These are phyloP conservation scores for Hydractinia symbiolongicarpus DNA, from an alignment of 30 jellyfish, hydroid and myxozoan genomes.

Conservation along the genomic window DNA sequence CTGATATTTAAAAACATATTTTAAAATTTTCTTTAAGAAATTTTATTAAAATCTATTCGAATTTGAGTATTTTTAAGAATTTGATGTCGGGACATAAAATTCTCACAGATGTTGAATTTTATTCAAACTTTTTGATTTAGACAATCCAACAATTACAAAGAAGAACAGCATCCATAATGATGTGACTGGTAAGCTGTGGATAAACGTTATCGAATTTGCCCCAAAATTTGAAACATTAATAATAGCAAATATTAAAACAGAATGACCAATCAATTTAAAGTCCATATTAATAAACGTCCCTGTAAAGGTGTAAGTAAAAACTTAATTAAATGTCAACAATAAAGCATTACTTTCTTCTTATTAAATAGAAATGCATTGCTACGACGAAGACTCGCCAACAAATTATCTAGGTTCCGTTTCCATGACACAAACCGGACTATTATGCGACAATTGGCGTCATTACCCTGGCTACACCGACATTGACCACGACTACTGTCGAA, in stretches of 20 bases:
- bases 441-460: conserved; percentile 65
- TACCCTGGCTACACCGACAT: conserved; percentile 47
- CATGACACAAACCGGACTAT: conserved; percentile 57
- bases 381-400: conserved; percentile 46
- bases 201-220: background rate
- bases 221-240: too few relatives aligned
- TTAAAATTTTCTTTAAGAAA: too few relatives aligned
- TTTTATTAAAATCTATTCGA: too few relatives aligned
- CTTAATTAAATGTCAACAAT: too few relatives aligned
- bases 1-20: too few relatives aligned
- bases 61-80: too few relatives aligned
- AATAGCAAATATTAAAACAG: too few relatives aligned
- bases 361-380: conserved; percentile 54
- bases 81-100: too few relatives aligned
- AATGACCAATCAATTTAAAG: background rate
- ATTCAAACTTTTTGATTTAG: background rate
- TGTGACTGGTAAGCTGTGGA: background rate
- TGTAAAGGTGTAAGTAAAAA: background rate
- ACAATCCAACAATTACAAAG: background rate
- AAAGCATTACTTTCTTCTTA: background rate
- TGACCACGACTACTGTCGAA: conserved; percentile 78
- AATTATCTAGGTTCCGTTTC: conserved; percentile 56
- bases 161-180: conserved; percentile 6
- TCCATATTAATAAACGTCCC: background rate
- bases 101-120: too few relatives aligned